phyloP scores from a whole-genome alignment of 2,797 vertebrate species.

The Eupleurogrammus muticus region DNA sequence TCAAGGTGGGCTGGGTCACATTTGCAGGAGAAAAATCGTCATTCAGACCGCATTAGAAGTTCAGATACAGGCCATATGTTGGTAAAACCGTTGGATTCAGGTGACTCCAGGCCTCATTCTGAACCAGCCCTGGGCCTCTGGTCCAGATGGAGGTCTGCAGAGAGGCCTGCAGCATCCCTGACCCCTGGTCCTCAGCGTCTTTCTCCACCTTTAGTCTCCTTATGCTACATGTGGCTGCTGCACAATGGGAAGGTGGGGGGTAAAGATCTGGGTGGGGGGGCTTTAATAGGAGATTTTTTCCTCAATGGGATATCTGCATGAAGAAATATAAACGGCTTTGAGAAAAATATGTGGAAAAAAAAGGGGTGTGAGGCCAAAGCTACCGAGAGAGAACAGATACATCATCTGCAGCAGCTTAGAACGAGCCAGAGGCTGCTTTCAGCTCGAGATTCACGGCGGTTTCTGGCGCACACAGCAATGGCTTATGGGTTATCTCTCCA shows the following conservation, averaged over 20 bases:
- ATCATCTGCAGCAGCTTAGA: conserved; percentile 32
- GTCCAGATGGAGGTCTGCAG: no score
- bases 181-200: no score
- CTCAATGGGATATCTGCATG: conserved; percentile 46
- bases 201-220: conserved; percentile 32
- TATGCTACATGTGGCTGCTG: conserved; percentile 34
- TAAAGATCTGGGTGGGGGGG: background rate
- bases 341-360: conserved; percentile 44
- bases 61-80: no score
- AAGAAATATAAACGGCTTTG: conserved; percentile 37
- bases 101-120: no score
- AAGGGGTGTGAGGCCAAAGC: conserved; percentile 18
- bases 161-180: no score
- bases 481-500: conserved; percentile 57
- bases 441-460: no score
- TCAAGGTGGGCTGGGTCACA: no score
- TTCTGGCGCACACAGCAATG: conserved; percentile 41
- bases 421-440: conserved; percentile 26
- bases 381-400: conserved; percentile 17
- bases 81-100: no score
- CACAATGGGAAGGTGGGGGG: conserved; percentile 36
- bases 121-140: no score
- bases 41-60: no score
- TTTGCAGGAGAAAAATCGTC: no score
- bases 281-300: conserved; percentile 52